Evolutionary conservation across 2,113 vertebrate species (phyloP), one percentile per base, ranked within the genome.

Genomic region (Cyprinus carpio): DNA sequence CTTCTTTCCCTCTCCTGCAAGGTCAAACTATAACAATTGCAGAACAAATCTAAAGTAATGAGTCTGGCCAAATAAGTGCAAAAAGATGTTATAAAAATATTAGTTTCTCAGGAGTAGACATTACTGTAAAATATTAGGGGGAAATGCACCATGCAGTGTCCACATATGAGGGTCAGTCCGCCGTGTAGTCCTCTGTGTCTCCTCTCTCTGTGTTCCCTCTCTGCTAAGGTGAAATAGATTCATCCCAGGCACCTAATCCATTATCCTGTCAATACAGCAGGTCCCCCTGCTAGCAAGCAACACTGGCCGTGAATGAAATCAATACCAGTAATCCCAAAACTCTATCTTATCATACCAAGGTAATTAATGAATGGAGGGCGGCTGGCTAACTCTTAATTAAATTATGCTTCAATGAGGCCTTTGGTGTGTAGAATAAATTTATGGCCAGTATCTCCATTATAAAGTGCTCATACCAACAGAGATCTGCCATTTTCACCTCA

Each of bases 271-370:
- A 93, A 88, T 91, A 89, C 81, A 90, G 93, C 93, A 95, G 94
- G 93, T 93, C 93, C n/a, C n/a, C 95, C 93, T 94, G 84, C 90
- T 95, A 95, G 93, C 92, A 93, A n/a, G 95, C 93, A 95, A 96
- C 96, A 94, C 93, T 92, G 84, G 87, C 91, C 95, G 95, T 97
- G n/a, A 98, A 99, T 98, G 96, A 97, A 98, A 97, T 94, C 95
- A 94, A n/a, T n/a, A n/a, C 96, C 96, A 95, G 94, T 96, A 98
- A 98, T 97, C 95, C 91, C 86, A 65, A 90, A 96, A 92, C 94
- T 97, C 97, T n/a, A 99, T 99, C 98, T 98, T 96, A 95, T 96
- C 95, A 93, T 94, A 95, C 95, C 95, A 96, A 98, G 96, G 97
- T 99, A 99, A 99, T 99, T 98, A 98, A 99, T 98, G 96, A 96